These are phyloP conservation scores for Fukomys damarensis DNA, from an alignment of 2,113 vertebrate species.

Conservation along the genomic window DNA sequence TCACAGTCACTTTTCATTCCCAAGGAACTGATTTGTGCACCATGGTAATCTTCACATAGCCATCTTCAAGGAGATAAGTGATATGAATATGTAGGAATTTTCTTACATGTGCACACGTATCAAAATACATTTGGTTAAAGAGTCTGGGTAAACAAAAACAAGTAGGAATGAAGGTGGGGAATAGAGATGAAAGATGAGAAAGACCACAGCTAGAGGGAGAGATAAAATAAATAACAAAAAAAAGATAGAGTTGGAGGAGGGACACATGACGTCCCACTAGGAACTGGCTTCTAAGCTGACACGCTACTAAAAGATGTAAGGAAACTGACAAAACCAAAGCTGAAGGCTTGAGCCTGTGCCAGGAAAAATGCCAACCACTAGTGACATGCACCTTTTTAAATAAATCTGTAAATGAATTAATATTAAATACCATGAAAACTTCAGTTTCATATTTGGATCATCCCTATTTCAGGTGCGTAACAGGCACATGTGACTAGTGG, in stretches of 20 bases:
- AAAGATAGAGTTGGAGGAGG: neutral
- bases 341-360: neutral
- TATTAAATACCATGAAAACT: slow-evolving; percentile 13
- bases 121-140: neutral
- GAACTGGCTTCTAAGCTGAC: neutral
- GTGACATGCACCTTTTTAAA: neutral
- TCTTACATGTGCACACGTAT: neutral
- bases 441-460: neutral
- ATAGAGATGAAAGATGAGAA: neutral
- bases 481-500: neutral
- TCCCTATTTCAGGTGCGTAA: neutral
- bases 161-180: neutral
- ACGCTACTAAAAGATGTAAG: neutral
- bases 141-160: neutral
- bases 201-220: neutral
- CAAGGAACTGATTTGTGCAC: neutral
- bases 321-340: neutral
- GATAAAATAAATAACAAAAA: neutral
- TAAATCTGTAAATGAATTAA: neutral
- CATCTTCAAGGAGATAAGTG: neutral
- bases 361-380: neutral
- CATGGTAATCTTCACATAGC: neutral
- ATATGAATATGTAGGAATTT: neutral
- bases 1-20: slow-evolving; percentile 52
- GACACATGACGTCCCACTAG: neutral